Conservation (phyloP, 2,888 invertebrate genomes). For the Ectemnius continuus region DNA sequence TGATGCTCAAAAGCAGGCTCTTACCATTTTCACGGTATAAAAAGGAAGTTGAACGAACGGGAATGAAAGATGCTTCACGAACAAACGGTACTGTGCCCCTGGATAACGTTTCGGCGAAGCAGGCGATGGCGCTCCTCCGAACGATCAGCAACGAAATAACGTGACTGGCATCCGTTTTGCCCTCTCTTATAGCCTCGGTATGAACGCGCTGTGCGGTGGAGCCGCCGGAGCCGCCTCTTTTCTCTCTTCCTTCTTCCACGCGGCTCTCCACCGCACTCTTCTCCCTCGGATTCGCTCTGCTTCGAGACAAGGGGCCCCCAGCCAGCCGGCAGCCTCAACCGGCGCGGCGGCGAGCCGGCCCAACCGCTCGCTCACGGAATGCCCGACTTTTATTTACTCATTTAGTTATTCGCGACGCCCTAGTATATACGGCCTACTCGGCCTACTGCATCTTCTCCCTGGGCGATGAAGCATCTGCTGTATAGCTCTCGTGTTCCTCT, state of each 20-base stretch:
- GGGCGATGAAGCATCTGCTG: too few relatives aligned
- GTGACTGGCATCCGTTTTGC: slow-evolving; percentile 36
- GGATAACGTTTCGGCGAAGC: slow-evolving; percentile 58
- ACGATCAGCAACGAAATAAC: slow-evolving; percentile 63
- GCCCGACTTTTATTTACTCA: too few relatives aligned
- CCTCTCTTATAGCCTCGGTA: slow-evolving; percentile 65
- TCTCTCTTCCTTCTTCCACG: neutral
- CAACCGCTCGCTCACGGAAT: too few relatives aligned
- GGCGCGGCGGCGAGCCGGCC: too few relatives aligned
- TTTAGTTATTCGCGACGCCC: too few relatives aligned
- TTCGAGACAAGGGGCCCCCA: neutral
- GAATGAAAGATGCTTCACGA: neutral
- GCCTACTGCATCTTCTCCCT: too few relatives aligned
- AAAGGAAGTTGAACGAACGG: neutral
- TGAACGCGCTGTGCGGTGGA: neutral
- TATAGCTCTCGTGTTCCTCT: too few relatives aligned
- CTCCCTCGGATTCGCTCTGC: neutral
- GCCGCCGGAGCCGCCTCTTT: neutral
- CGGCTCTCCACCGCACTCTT: neutral
- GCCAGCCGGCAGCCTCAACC: too few relatives aligned
- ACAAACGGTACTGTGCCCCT: neutral
- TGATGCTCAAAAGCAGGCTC: neutral
- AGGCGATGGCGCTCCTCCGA: slow-evolving; percentile 67
- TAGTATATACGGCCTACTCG: too few relatives aligned
- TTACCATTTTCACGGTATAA: neutral